These are phyloP conservation scores for Cenopis cana DNA, from an alignment of 2,888 invertebrate genomes.

Conservation along the genomic window DNA sequence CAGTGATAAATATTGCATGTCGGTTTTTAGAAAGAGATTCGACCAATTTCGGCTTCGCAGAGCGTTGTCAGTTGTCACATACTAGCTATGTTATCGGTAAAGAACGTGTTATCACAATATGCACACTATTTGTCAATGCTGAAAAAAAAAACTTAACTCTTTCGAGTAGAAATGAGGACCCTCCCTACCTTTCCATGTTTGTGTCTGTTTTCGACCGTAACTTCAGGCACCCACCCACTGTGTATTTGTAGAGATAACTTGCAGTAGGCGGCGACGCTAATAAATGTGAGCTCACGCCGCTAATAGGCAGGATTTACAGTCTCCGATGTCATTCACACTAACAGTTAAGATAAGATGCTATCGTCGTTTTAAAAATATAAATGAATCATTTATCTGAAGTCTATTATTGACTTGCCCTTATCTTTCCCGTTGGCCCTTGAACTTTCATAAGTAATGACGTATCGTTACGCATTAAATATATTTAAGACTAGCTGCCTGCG, in stretches of 20 bases:
- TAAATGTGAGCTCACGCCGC: slow-evolving; percentile 18
- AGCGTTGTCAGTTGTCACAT: too few relatives aligned
- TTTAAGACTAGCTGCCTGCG: not conserved
- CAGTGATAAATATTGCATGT: too few relatives aligned
- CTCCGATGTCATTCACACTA: slow-evolving; percentile 22
- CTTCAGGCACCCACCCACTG: not conserved
- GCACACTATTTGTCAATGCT: too few relatives aligned
- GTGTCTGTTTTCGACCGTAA: not conserved
- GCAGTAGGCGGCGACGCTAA: slow-evolving; percentile 1
- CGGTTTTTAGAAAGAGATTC: too few relatives aligned
- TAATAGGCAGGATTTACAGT: not conserved
- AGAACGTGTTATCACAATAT: too few relatives aligned
- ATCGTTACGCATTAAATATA: not conserved
- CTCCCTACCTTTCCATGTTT: not conserved
- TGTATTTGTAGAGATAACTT: not conserved
- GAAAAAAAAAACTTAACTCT: too few relatives aligned
- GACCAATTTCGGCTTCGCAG: too few relatives aligned
- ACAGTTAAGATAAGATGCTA: slow-evolving; percentile 8
- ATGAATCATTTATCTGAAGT: too few relatives aligned
- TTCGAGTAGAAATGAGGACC: too few relatives aligned
- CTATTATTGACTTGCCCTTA: not conserved
- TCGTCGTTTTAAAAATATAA: not conserved
- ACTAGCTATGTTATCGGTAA: too few relatives aligned
- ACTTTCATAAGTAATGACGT: not conserved
- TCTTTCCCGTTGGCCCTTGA: slow-evolving; percentile 10